These are phyloP conservation scores for Conger conger DNA, from an alignment of 2,113 vertebrate genomes.

Conservation along the genomic window DNA sequence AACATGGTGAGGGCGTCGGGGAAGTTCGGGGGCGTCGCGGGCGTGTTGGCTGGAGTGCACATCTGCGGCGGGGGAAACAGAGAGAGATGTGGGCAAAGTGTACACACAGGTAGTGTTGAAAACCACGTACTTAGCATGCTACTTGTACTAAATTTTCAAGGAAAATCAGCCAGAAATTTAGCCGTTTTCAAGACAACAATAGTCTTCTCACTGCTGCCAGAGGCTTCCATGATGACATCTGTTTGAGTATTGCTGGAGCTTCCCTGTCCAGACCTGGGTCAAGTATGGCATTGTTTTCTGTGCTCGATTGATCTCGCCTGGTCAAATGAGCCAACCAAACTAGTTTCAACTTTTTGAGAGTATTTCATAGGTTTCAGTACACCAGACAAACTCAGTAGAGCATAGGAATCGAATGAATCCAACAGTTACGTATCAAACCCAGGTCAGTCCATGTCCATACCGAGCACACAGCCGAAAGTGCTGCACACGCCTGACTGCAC, in stretches of 20 bases:
- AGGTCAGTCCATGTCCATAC: not conserved
- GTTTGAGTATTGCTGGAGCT: not conserved
- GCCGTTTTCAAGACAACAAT: no score
- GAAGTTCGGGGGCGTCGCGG: slow-evolving; percentile 95
- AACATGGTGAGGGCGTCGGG: slow-evolving; percentile 95
- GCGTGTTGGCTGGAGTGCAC: slow-evolving; percentile 97
- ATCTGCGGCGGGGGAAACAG: slow-evolving; percentile 70
- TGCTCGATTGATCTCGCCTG: no score
- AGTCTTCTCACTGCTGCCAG: not conserved
- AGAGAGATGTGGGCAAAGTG: not conserved
- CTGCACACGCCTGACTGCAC: not conserved
- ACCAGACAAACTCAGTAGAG: no score
- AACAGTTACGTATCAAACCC: no score
- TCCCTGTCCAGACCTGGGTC: not conserved
- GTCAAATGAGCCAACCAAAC: no score
- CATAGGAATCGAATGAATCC: no score
- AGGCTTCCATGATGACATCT: not conserved
- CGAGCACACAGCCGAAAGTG: not conserved
- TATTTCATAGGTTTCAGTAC: no score
- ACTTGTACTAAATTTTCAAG: no score
- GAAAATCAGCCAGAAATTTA: no score
- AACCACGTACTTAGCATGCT: no score
- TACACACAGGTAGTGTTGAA: not conserved
- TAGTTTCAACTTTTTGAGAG: no score
- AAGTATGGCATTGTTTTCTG: no score